These are phyloP conservation scores for Cyrtorhinus lividipennis DNA, from an alignment of 1,140 invertebrate genomes.

Conservation along the genomic window DNA sequence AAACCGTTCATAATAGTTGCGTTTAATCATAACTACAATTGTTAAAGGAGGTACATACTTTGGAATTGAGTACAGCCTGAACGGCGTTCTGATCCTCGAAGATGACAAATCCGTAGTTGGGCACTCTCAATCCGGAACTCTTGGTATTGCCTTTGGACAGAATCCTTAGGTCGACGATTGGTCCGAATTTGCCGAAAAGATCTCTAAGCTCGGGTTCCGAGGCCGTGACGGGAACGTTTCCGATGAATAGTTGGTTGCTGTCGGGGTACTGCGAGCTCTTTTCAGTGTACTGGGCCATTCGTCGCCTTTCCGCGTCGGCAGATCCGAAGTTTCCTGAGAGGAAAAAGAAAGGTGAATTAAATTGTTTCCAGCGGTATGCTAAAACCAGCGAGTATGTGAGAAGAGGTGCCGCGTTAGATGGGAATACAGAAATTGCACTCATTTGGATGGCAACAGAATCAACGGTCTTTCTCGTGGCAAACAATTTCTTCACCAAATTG, in stretches of 20 bases:
- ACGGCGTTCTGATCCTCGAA: constrained; percentile 65
- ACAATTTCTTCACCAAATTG: too few relatives aligned
- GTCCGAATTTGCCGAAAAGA: constrained; percentile 62
- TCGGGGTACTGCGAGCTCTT: constrained; percentile 45
- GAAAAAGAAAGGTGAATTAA: too few relatives aligned
- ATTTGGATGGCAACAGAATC: too few relatives aligned
- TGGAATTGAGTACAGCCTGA: constrained; percentile 48
- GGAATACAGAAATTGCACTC: too few relatives aligned
- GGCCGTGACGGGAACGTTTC: constrained; percentile 76
- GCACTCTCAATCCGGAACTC: constrained; percentile 35
- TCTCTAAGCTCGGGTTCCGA: constrained; percentile 66
- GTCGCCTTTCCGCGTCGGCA: constrained; percentile 28
- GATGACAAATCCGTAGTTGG: constrained; percentile 88
- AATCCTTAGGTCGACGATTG: constrained; percentile 60
- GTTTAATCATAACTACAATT: not conserved
- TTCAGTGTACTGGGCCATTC: constrained; percentile 23
- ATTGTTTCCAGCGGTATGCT: too few relatives aligned
- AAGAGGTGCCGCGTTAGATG: too few relatives aligned
- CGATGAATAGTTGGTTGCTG: constrained; percentile 82
- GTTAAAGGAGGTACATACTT: constrained; percentile 37
- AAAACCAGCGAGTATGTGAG: too few relatives aligned
- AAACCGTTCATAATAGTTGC: not conserved
- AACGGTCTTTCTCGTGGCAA: too few relatives aligned
- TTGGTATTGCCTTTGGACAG: constrained; percentile 49
- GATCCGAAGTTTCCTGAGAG: not conserved